phyloP scores from a whole-genome alignment of 2,113 vertebrate species.

The Bubo blakistoni region DNA sequence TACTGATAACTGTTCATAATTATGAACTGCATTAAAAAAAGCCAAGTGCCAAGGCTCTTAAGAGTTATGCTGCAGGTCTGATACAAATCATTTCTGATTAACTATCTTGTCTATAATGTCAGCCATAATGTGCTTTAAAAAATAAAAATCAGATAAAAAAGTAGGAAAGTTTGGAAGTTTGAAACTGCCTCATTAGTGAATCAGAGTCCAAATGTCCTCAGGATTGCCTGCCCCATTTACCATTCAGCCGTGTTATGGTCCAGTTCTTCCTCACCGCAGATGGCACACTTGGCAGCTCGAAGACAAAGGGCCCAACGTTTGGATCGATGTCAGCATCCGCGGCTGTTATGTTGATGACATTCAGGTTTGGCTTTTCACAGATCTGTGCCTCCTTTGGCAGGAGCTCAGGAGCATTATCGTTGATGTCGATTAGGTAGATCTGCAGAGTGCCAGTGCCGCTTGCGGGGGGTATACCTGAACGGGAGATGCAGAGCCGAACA shows the following conservation, averaged over 20 bases:
- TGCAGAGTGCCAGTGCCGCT: constrained; percentile 94
- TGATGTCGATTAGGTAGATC: constrained; percentile 95
- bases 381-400: constrained; percentile 92
- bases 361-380: constrained; percentile 86
- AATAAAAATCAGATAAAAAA: constrained; percentile 24
- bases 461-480: constrained; percentile 84
- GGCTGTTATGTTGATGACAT: constrained; percentile 92
- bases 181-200: not conserved
- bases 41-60: constrained; percentile 57
- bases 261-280: constrained; percentile 89
- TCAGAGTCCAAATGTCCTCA: not conserved
- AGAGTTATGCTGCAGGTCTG: constrained; percentile 57
- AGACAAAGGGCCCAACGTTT: constrained; percentile 92
- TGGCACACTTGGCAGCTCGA: constrained; percentile 88
- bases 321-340: constrained; percentile 89
- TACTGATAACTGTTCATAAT: constrained; percentile 68
- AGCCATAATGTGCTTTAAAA: constrained; percentile 19
- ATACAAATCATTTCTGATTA: constrained; percentile 68
- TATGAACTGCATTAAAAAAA: constrained; percentile 69
- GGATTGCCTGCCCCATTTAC: constrained; percentile 75
- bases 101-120: constrained; percentile 52
- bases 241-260: constrained; percentile 90
- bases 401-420: constrained; percentile 91
- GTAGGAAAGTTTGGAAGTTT: constrained; percentile 11
- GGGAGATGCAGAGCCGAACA: not conserved